phyloP scores from a whole-genome alignment of 2,113 vertebrate species.

The Chascanopsetta lugubris region DNA sequence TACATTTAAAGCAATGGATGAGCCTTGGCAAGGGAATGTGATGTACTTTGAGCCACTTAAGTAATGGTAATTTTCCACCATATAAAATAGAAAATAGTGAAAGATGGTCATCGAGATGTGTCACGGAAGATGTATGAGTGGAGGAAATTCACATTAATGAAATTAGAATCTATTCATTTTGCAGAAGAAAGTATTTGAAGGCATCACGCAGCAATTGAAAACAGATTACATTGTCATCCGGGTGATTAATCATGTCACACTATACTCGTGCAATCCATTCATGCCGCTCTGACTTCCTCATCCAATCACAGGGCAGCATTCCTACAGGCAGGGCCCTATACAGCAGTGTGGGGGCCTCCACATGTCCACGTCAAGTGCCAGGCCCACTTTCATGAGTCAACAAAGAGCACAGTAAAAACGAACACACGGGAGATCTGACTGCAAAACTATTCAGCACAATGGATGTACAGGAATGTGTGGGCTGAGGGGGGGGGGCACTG shows the following conservation, averaged over 20 bases:
- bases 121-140: background rate
- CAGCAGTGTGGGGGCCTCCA: constrained; percentile 65
- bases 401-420: constrained; percentile 58
- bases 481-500: background rate
- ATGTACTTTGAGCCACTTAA: no score
- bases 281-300: constrained; percentile 46
- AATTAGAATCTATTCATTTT: background rate
- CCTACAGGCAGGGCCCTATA: constrained; percentile 47
- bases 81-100: no score
- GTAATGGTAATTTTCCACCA: no score
- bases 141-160: background rate
- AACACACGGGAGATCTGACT: constrained; percentile 40
- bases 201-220: no score
- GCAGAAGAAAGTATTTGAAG: no score
- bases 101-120: no score
- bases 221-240: no score
- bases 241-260: no score
- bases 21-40: no score
- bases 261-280: constrained; percentile 49
- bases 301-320: constrained; percentile 61
- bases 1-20: no score
- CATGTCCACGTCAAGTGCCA: constrained; percentile 64
- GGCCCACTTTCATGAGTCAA: constrained; percentile 64
- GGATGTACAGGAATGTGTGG: constrained; percentile 15
- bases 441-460: constrained; percentile 16